Evolutionary conservation across 2,888 invertebrate genomes (phyloP), one percentile per base, ranked within the genome.

Genomic region (Pheosia gnoma): DNA sequence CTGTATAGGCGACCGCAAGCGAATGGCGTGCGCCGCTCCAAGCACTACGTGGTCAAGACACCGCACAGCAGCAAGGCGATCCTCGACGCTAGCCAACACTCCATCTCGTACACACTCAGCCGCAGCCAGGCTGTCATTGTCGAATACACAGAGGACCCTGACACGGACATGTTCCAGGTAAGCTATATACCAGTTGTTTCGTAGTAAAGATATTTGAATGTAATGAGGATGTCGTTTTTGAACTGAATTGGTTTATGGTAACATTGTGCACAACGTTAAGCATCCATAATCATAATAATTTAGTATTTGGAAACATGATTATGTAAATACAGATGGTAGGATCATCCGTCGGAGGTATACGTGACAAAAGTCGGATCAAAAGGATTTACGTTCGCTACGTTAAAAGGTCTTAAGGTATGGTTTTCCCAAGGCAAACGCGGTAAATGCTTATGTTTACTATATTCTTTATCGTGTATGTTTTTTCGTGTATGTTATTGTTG

Each of bases 121-220:
- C 95, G 99, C 87, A 98, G 97, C 87, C 98, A 99, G 94, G 98
- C 99, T 60, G 98, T 99, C 81, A 98, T 99, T 84, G 99, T 99
- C 61, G 99, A 99, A 93, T 99, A 99, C 93, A 97, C 97, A 79
- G 96, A 96, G 84, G 99, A 99, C 92, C 96, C 96, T 64, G 97
- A 98, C 86, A 99, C 99, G 61, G 99, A 99, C 92, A 99, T 99
- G 99, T 99, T 99, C 94, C 99, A 99, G 96, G 99, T 98, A 85
- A 90, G 94, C 41, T 54, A 25, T 25, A 25, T 25, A 25, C 25
- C 25, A 47, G 9, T 5, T 47, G 47, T 11, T 47, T 47, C n/a
- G 11, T n/a, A 11, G 11, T 47, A n/a, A 47, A 5, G 5, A 47
- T 47, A n/a, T 45, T 10, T 45, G n/a, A 45, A 9, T 45, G 9